These are phyloP conservation scores for Xylophagus ater DNA, from an alignment of 2,888 invertebrate genomes.

Conservation along the genomic window DNA sequence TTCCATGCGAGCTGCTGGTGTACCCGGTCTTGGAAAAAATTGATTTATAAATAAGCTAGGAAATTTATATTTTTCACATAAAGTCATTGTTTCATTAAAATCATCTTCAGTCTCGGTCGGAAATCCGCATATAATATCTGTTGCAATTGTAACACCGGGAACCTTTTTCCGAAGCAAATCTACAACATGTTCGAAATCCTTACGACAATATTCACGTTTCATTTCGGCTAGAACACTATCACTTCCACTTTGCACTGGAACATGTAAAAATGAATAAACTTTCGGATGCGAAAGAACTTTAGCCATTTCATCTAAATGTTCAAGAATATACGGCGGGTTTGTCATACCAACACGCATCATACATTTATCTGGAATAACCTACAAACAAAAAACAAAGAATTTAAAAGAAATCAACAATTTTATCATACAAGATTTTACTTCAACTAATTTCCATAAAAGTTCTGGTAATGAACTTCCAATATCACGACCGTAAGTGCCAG, in stretches of 20 bases:
- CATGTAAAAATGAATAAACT: conserved; percentile 92
- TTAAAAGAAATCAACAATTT: neutral
- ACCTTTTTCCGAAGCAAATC: conserved; percentile 74
- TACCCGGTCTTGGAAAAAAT: conserved; percentile 92
- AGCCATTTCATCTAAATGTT: conserved; percentile 83
- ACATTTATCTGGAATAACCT: conserved; percentile 47
- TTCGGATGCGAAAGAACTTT: conserved; percentile 75
- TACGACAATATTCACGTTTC: conserved; percentile 88
- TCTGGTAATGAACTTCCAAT: conserved; percentile 81
- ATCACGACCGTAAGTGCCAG: conserved; percentile 94
- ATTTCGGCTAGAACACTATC: conserved; percentile 88
- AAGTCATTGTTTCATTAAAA: conserved; percentile 73
- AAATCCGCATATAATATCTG: conserved; percentile 97
- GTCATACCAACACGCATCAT: conserved; percentile 92
- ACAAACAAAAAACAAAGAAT: neutral
- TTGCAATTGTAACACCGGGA: conserved; percentile 84
- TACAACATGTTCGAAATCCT: conserved; percentile 82
- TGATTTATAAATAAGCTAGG: conserved; percentile 96
- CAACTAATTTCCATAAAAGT: conserved; percentile 73
- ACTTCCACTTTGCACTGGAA: conserved; percentile 97
- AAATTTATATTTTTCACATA: conserved; percentile 80
- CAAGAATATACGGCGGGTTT: conserved; percentile 95
- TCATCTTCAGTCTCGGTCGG: conserved; percentile 88
- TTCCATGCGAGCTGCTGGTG: conserved; percentile 84
- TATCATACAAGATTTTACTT: conserved; percentile 26